A percentile compares a stretch with the other conserved stretches of the same genome.
Evolutionary conservation across 2,888 invertebrate species (phyloP).

Genomic region (Syrista parreyssii): DNA sequence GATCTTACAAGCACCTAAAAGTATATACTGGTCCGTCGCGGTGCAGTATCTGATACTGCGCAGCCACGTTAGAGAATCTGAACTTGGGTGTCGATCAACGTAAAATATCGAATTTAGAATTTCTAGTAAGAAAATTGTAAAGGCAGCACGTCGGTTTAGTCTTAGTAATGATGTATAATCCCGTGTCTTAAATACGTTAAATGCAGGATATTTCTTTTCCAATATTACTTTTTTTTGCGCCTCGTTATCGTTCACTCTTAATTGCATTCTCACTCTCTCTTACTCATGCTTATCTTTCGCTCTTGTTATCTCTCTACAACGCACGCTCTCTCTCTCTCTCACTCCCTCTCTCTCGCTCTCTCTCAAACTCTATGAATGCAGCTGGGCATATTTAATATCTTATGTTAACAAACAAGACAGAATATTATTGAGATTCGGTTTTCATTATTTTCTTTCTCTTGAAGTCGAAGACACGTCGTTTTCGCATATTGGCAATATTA

Average conservation of each 20-base stretch:
- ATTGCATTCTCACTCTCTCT: neutral
- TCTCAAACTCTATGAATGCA: conserved; percentile 50
- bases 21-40: neutral
- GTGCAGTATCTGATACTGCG: neutral
- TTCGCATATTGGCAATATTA: neutral
- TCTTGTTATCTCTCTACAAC: neutral
- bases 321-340: neutral
- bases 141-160: conserved; percentile 48
- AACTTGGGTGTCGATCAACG: conserved; percentile 43
- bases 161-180: conserved; percentile 27
- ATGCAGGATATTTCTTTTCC: conserved; percentile 22
- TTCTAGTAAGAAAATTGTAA: conserved; percentile 33
- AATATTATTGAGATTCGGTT: conserved; percentile 9
- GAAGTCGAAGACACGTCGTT: neutral
- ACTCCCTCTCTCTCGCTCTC: neutral
- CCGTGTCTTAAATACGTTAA: conserved; percentile 27
- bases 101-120: conserved; percentile 30
- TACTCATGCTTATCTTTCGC: neutral
- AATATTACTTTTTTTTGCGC: neutral
- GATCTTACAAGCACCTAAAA: neutral
- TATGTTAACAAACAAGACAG: conserved; percentile 40
- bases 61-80: conserved; percentile 29
- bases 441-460: neutral
- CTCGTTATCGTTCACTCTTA: neutral
- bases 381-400: conserved; percentile 37